A percentile compares a stretch with the other conserved stretches of the same genome.
Evolutionary conservation across 1,140 invertebrate genomes (phyloP).

Genomic region (Pseudomyrmex concolor): DNA sequence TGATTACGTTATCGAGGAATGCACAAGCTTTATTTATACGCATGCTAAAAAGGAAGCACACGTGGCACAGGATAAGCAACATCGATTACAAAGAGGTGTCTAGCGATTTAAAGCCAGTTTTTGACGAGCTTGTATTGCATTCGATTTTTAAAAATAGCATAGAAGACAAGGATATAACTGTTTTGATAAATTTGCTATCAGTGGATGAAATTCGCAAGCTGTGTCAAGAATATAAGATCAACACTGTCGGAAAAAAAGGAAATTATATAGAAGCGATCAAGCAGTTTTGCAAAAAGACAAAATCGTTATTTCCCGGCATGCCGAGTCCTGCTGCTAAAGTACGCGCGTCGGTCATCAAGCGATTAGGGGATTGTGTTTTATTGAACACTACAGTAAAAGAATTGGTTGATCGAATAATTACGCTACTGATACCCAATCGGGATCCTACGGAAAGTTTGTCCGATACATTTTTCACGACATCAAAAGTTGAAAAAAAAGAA

Average conservation of each 20-base stretch:
- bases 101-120: constrained; percentile 63
- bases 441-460: constrained; percentile 70
- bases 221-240: constrained; percentile 71
- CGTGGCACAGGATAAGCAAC: constrained; percentile 69
- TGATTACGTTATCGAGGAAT: constrained; percentile 68
- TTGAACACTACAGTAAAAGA: constrained; percentile 67
- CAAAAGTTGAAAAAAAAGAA: constrained; percentile 68
- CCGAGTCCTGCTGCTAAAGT: constrained; percentile 72
- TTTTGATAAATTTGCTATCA: constrained; percentile 73
- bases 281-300: constrained; percentile 64
- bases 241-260: constrained; percentile 68
- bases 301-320: constrained; percentile 73
- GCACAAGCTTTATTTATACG: constrained; percentile 78
- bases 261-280: constrained; percentile 69
- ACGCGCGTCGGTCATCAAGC: constrained; percentile 36
- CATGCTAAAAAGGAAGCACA: constrained; percentile 77
- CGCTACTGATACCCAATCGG: constrained; percentile 75
- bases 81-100: constrained; percentile 73
- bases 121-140: constrained; percentile 69
- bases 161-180: constrained; percentile 57
- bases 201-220: constrained; percentile 73
- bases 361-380: constrained; percentile 71
- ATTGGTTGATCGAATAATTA: constrained; percentile 78
- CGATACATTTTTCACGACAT: constrained; percentile 74
- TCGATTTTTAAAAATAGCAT: constrained; percentile 71